Evolutionary conservation across 2,888 invertebrate genomes (phyloP).

Genomic region (Gymnosoma rotundatum): DNA sequence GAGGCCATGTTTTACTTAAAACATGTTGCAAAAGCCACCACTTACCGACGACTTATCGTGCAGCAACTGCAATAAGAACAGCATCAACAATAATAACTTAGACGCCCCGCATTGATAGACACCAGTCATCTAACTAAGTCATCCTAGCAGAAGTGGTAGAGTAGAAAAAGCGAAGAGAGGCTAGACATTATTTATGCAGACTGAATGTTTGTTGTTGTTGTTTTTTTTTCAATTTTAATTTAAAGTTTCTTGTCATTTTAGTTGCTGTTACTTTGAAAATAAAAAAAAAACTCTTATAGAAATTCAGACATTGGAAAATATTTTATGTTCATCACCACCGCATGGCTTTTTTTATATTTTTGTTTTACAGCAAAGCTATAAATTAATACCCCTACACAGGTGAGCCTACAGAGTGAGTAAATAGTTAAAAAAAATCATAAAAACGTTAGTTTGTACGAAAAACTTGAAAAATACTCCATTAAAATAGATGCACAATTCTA

Average conservation of each 20-base stretch:
- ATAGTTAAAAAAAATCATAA: conserved; percentile 12
- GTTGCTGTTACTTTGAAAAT: conserved; percentile 51
- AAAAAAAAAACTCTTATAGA: conserved; percentile 26
- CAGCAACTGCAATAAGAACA: conserved; percentile 12
- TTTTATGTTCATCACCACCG: conserved; percentile 70
- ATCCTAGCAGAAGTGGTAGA: conserved; percentile 49
- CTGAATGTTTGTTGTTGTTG: conserved; percentile 37
- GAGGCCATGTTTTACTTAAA: conserved; percentile 65
- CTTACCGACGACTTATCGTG: conserved; percentile 10
- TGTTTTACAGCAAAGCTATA: conserved; percentile 51
- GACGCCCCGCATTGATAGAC: conserved; percentile 70
- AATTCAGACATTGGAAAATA: conserved; percentile 52
- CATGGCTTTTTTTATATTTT: conserved; percentile 53
- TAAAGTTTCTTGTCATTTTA: conserved; percentile 53
- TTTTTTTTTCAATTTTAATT: conserved; percentile 10
- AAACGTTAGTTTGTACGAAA: conserved; percentile 46
- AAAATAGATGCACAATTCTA: conserved; percentile 12
- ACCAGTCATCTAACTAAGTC: conserved; percentile 62
- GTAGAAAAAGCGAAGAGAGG: conserved; percentile 48
- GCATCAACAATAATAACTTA: conserved; percentile 33
- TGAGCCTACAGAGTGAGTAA: conserved; percentile 30
- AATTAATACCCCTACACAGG: conserved; percentile 62
- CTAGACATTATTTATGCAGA: conserved; percentile 59
- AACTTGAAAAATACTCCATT: conserved; percentile 37
- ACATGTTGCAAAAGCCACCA: conserved; percentile 56